Evolutionary conservation across 1,140 invertebrate species (phyloP), one percentile per base, ranked within the genome.

Genomic region (Oedothorax gibbosus): DNA sequence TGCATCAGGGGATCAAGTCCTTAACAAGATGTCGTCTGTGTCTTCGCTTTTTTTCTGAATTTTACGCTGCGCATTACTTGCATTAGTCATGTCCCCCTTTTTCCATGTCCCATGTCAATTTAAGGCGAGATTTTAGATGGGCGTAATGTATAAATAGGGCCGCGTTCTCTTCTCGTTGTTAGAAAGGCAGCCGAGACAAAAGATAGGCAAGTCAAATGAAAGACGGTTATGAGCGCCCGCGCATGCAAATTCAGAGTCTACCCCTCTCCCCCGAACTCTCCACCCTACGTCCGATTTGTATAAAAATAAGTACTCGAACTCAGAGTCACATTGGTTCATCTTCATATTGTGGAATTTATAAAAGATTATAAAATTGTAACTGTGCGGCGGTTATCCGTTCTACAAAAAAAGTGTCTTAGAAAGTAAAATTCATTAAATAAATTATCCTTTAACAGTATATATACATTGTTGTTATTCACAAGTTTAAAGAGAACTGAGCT

Each of bases 191-290:
- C 18, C 35, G 68, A 78, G 21, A 69, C 12, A 15, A 15, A 80
- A 53, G 35, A 15, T 12, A n/a, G 20, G 62, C 56, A 72, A 54
- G 54, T 54, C 56, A 82, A 82, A 81, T 82, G 80, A 82, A 82
- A 82, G 80, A 73, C 69, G 35, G 80, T 82, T 82, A 82, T 82
- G 69, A 82, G 68, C 53, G 78, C 69, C 35, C n/a, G 80, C 69
- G 80, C 80, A 82, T 82, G 80, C 80, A 82, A 82, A 82, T 82
- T 71, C 69, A 35, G 51, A 71, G 57, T 71, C 78, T 18, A 20
- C 68, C 49, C 56, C 18, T 11, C 50, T 9, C 64, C 53, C 60
- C 14, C 18, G 18, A 62, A 62, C 60, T 6, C 6, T 62, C 18
- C 60, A 18, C 60, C 60, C 18, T 62, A 35, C 35, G 35, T 35